phyloP scores from a whole-genome alignment of 2,888 invertebrate genomes.

The Stenotaenia linearis region DNA sequence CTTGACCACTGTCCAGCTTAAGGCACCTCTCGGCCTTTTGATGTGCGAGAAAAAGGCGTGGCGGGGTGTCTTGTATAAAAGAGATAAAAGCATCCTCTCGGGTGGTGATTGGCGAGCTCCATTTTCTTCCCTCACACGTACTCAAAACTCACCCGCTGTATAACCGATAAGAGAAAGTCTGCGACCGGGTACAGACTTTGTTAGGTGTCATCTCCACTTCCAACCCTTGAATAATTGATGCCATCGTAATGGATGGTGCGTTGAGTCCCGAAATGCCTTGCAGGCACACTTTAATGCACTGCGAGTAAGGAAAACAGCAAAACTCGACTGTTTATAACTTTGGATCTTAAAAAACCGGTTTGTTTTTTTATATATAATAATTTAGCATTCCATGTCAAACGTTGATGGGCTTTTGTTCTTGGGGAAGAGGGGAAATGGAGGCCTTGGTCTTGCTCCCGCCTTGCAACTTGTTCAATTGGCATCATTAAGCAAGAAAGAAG shows the following conservation, averaged over 20 bases:
- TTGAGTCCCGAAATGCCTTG: not conserved
- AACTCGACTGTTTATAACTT: too few species aligned
- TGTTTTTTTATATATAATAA: not conserved
- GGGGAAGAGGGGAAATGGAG: not conserved
- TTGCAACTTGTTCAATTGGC: not conserved
- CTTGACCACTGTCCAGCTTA: not conserved
- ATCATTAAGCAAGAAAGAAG: not conserved
- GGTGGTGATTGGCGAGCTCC: not conserved
- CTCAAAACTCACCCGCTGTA: not conserved
- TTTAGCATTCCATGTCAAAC: too few species aligned
- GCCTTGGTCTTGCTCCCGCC: not conserved
- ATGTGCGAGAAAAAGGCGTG: not conserved
- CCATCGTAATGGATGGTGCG: not conserved
- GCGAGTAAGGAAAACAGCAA: too few species aligned
- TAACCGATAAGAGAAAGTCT: not conserved
- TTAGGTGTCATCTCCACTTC: not conserved
- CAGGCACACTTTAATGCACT: not conserved
- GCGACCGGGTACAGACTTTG: not conserved
- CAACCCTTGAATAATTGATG: not conserved
- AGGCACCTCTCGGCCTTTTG: not conserved
- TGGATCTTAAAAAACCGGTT: too few species aligned
- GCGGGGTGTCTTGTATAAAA: not conserved
- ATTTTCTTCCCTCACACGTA: not conserved
- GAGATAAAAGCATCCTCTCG: not conserved
- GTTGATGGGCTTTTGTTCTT: not conserved